phyloP scores from a whole-genome alignment of 2,888 invertebrate species.

The Thymelicus acteon region DNA sequence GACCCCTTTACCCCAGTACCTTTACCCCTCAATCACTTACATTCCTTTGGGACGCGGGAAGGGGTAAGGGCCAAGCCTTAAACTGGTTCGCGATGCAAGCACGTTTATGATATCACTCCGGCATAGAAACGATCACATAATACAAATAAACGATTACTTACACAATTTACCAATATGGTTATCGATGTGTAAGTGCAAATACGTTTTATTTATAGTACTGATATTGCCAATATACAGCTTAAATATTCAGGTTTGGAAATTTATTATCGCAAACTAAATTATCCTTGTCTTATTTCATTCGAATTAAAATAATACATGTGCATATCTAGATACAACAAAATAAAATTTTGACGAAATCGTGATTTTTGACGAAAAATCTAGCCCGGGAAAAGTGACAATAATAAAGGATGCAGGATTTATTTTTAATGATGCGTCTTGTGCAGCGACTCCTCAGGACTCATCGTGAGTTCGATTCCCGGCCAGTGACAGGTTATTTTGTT shows the following conservation, averaged over 20 bases:
- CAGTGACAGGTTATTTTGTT: too few relatives aligned
- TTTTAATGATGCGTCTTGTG: too few relatives aligned
- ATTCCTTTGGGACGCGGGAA: not conserved
- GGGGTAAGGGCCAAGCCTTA: not conserved
- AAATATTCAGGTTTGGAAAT: not conserved
- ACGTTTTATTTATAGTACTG: constrained; percentile 5
- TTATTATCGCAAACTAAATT: not conserved
- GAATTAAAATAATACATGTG: too few relatives aligned
- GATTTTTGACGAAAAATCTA: too few relatives aligned
- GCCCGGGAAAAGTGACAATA: too few relatives aligned
- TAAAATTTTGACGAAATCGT: too few relatives aligned
- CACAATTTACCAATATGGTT: constrained; percentile 16
- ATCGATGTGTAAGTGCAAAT: constrained; percentile 18
- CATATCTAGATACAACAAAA: too few relatives aligned
- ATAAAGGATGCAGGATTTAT: too few relatives aligned
- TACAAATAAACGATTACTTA: constrained; percentile 15
- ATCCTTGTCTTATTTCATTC: too few relatives aligned
- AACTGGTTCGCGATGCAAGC: constrained; percentile 18
- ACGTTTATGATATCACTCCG: constrained; percentile 27
- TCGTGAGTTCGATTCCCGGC: too few relatives aligned
- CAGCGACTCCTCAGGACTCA: too few relatives aligned
- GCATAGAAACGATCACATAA: constrained; percentile 33
- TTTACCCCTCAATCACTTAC: constrained; percentile 4
- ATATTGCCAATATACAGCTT: not conserved
- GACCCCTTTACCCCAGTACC: constrained; percentile 42